Conservation (phyloP, 2,888 invertebrate species). For the Pseudeuparius sepicola region DNA sequence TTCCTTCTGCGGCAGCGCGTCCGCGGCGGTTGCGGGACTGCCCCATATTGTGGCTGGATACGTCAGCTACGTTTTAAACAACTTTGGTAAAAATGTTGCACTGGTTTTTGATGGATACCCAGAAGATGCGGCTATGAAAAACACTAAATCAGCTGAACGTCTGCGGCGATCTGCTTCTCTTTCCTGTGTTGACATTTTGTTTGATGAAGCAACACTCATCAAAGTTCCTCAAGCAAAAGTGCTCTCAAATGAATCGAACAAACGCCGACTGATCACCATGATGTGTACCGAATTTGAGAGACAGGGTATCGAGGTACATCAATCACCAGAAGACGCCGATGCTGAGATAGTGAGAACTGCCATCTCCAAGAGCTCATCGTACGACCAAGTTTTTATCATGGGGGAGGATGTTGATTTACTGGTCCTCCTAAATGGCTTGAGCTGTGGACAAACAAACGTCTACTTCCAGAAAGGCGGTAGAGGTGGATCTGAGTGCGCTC, state of each 20-base stretch:
- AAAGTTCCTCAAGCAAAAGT: slow-evolving; percentile 5
- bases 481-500: slow-evolving; percentile 9
- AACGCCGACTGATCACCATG: no score
- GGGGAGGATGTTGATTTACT: not conserved
- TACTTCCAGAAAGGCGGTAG: slow-evolving; percentile 10
- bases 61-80: not conserved
- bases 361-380: no score
- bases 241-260: no score
- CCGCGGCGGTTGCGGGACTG: no score
- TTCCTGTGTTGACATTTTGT: slow-evolving; percentile 8
- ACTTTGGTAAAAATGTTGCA: not conserved
- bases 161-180: slow-evolving; percentile 8
- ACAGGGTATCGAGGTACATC: no score
- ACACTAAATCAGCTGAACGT: slow-evolving; percentile 8
- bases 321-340: no score
- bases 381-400: slow-evolving; percentile 10
- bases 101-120: slow-evolving; percentile 9
- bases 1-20: no score
- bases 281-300: no score
- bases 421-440: slow-evolving; percentile 4
- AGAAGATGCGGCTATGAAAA: slow-evolving; percentile 8
- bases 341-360: no score
- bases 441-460: slow-evolving; percentile 8
- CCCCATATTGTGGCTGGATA: no score
- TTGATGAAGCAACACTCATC: slow-evolving; percentile 8